phyloP scores from a whole-genome alignment of 2,888 invertebrate species.

The Chalcis sispes region DNA sequence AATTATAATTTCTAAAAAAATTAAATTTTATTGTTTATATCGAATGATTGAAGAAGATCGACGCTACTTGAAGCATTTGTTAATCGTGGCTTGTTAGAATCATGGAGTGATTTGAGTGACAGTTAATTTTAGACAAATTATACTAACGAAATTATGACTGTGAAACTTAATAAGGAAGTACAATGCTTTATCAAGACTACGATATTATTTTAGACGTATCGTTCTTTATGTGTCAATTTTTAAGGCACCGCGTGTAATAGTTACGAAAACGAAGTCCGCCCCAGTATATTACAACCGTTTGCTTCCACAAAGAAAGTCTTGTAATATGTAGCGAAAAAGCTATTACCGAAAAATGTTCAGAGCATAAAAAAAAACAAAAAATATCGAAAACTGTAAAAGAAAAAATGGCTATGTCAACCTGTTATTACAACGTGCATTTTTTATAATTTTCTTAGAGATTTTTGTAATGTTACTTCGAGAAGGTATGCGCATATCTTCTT shows the following conservation, averaged over 20 bases:
- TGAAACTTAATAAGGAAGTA: conserved; percentile 55
- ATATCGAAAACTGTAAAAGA: conserved; percentile 31
- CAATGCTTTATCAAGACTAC: conserved; percentile 53
- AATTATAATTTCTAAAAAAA: conserved; percentile 22
- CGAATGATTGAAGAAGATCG: conserved; percentile 50
- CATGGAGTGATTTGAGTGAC: conserved; percentile 43
- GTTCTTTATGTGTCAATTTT: conserved; percentile 51
- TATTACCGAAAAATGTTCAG: conserved; percentile 44
- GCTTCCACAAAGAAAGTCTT: conserved; percentile 51
- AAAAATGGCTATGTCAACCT: conserved; percentile 58
- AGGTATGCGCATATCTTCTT: conserved; percentile 25
- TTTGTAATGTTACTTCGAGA: conserved; percentile 38
- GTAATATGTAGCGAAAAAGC: conserved; percentile 31
- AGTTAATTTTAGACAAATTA: conserved; percentile 53
- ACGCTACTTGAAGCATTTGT: conserved; percentile 45
- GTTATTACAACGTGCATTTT: conserved; percentile 49
- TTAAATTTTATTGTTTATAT: conserved; percentile 17
- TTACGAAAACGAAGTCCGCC: conserved; percentile 47
- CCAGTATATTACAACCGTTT: conserved; percentile 47
- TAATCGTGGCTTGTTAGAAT: conserved; percentile 48
- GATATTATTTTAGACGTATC: conserved; percentile 52
- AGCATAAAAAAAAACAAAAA: conserved; percentile 36
- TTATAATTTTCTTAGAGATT: conserved; percentile 53
- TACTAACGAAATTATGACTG: conserved; percentile 52
- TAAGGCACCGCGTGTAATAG: conserved; percentile 42